Percentiles rank a stretch among this genome's conserved stretches.
phyloP scores from a whole-genome alignment of 1,140 invertebrate genomes.

The Drosophila mayri region DNA sequence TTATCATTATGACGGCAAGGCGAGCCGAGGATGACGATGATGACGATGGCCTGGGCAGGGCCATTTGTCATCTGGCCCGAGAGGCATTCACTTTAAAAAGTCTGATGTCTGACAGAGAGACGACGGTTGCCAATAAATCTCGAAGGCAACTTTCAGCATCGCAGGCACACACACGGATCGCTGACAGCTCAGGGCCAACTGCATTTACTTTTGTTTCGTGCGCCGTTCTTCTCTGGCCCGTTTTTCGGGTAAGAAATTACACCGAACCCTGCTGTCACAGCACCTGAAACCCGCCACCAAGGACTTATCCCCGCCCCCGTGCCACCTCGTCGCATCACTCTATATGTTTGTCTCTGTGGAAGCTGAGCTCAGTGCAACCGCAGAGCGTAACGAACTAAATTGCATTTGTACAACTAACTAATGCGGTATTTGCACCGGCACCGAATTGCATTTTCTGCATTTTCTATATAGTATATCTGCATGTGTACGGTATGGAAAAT shows the following conservation, averaged over 20 bases:
- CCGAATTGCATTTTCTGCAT: constrained; percentile 30
- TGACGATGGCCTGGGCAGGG: constrained; percentile 47
- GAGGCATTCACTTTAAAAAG: constrained; percentile 78
- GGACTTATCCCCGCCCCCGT: constrained; percentile 56
- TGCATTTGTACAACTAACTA: constrained; percentile 81
- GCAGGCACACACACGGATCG: constrained; percentile 51
- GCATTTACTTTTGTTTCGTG: constrained; percentile 74
- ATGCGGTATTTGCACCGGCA: constrained; percentile 66
- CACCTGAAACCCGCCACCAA: constrained; percentile 74
- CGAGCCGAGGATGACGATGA: constrained; percentile 25
- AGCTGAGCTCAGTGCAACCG: constrained; percentile 54
- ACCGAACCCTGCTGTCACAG: constrained; percentile 50
- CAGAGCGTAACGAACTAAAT: constrained; percentile 82
- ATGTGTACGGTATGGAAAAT: constrained; percentile 53
- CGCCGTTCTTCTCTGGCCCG: constrained; percentile 33
- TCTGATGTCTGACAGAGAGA: constrained; percentile 61
- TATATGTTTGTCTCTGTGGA: constrained; percentile 8
- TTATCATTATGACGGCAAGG: constrained; percentile 38
- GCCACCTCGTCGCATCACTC: background rate
- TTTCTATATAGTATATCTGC: constrained; percentile 52
- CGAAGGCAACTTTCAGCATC: constrained; percentile 74
- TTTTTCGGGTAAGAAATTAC: constrained; percentile 77
- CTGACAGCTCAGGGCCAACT: constrained; percentile 81
- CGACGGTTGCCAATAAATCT: constrained; percentile 78
- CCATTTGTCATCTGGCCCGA: constrained; percentile 73